Base-by-base conservation (phyloP, 2,797 vertebrate genomes). In the Centroberyx gerrardi region DNA sequence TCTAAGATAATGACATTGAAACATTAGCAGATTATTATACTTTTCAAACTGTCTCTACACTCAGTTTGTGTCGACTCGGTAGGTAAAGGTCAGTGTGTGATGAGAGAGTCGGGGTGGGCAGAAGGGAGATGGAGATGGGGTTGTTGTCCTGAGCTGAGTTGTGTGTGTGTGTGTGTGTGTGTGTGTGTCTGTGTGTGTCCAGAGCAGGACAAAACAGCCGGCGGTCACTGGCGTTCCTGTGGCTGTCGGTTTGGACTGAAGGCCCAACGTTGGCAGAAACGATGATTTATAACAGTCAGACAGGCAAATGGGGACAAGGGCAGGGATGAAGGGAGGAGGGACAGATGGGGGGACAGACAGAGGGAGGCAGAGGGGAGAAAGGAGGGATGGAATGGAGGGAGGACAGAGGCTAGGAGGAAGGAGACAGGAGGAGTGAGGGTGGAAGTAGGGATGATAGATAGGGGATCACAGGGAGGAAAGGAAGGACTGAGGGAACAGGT, bases 241-340 rank as follows among this genome's bases (percentile, higher is more conserved):
- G 31, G 51, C 70, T 42, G 72, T 64, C 36, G 17, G 67, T 61
- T 58, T 64, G 51, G 62, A 83, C 61, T 74, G 54, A 81, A 62
- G 67, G 62, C 63, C 65, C 66, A 80, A 58, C 15, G 52, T 62
- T 17, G 54, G 70, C 74, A 75, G 56, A 78, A 72, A 74, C 58
- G 65, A 27, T 70, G 56, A 74, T 80, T 82, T 76, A n/a, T 63
- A 76, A 78, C 64, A 83, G 56, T 48, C 82, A 88, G 78, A 82
- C 74, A 58, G 78, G 72, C 65, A 81, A 61, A 80, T 28, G 1
- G 71, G 85, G 81, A 81, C 76, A 76, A 18, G 33, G 73, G 0
- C 10, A 72, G 66, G 29, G 53, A 76, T 9, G 17, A 36, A 22
- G 17, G 76, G 66, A 18, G 40, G 59, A 2, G 51, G 58, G 38